These are phyloP conservation scores for Microplitis manilae DNA, from an alignment of 2,888 invertebrate species.

Conservation along the genomic window DNA sequence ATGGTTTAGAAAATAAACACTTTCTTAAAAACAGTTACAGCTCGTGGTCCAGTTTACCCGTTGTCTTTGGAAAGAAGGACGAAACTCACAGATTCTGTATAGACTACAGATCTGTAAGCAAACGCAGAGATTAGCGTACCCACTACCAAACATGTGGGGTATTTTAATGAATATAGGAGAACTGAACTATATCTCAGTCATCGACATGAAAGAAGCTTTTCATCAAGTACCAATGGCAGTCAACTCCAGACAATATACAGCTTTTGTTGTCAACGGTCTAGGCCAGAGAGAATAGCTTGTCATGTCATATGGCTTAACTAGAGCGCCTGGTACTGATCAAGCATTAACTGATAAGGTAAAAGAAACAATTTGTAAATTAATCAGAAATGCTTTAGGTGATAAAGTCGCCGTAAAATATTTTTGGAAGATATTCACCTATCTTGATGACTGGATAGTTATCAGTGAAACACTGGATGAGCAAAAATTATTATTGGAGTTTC, in stretches of 20 bases:
- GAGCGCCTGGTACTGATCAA: conserved; percentile 39
- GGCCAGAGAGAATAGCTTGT: conserved; percentile 14
- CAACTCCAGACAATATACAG: conserved; percentile 22
- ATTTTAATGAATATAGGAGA: too few species aligned
- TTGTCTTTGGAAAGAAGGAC: too few species aligned
- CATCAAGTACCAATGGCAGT: conserved; percentile 32
- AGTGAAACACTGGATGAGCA: conserved; percentile 24
- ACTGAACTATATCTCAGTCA: too few species aligned
- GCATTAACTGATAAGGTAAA: conserved; percentile 13
- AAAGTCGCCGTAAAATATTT: not conserved
- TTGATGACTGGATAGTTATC: conserved; percentile 30
- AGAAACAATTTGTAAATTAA: too few species aligned
- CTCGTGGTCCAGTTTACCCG: too few species aligned
- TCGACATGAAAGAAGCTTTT: too few species aligned
- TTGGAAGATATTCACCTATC: conserved; percentile 26
- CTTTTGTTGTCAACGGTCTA: conserved; percentile 25
- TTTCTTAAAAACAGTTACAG: too few species aligned
- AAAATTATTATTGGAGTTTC: conserved; percentile 4
- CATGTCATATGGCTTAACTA: conserved; percentile 30
- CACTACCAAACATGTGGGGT: too few species aligned
- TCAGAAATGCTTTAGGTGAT: conserved; percentile 17
- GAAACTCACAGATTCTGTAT: too few species aligned
- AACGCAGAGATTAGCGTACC: too few species aligned
- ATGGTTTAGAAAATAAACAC: too few species aligned
- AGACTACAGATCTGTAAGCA: too few species aligned